These are phyloP conservation scores for Cathartes aura DNA, from an alignment of 2,113 vertebrate species.

Conservation along the genomic window DNA sequence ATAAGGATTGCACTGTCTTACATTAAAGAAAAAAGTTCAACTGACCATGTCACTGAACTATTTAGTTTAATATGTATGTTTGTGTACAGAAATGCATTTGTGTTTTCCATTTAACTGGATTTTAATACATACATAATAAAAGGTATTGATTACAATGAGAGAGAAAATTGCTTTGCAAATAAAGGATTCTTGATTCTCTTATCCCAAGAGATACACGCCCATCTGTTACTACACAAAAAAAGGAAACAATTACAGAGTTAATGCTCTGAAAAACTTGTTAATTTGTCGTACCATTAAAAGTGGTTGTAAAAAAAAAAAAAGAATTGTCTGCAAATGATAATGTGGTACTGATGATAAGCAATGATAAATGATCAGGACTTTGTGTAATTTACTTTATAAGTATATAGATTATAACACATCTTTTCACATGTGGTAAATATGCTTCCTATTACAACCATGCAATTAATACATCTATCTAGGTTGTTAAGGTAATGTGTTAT, in stretches of 20 bases:
- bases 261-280: slow-evolving; percentile 38
- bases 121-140: slow-evolving; percentile 2
- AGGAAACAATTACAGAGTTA: not conserved
- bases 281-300: not conserved
- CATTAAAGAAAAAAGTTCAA: not conserved
- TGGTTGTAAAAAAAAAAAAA: not conserved
- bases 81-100: not conserved
- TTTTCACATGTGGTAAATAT: not conserved
- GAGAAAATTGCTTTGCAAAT: slow-evolving; percentile 7
- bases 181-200: not conserved
- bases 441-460: accelerated
- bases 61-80: not conserved
- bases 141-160: not conserved
- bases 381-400: not conserved
- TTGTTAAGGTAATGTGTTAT: not conserved
- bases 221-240: not conserved
- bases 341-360: not conserved
- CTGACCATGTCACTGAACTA: not conserved
- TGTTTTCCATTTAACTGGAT: not conserved
- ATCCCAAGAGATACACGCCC: not conserved
- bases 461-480: not conserved
- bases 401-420: not conserved
- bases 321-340: not conserved
- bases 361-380: not conserved
- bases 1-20: not conserved